These are phyloP conservation scores for Notamacropus eugenii DNA, from an alignment of 2,797 vertebrate species.

Conservation along the genomic window DNA sequence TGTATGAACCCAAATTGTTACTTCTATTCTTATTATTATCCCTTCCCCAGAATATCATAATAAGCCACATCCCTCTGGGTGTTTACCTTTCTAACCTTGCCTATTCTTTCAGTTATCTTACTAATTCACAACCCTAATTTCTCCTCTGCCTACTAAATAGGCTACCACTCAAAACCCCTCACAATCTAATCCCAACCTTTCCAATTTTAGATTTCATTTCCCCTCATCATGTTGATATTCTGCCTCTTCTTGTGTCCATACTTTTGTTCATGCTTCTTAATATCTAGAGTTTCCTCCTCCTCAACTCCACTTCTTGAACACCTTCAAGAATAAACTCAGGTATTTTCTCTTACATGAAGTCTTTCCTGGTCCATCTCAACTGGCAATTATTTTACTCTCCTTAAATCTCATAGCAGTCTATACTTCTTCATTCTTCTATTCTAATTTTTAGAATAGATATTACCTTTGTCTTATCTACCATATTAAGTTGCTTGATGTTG, in stretches of 20 bases:
- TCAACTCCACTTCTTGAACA: neutral
- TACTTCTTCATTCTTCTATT: neutral
- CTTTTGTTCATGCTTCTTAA: neutral
- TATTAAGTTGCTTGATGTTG: neutral
- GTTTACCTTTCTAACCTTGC: neutral
- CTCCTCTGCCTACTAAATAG: neutral
- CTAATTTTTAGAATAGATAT: neutral
- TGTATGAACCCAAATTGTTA: neutral
- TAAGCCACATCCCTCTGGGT: neutral
- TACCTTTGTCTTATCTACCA: neutral
- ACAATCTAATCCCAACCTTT: neutral
- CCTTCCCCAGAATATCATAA: neutral
- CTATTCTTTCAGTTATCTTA: neutral
- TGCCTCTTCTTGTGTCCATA: neutral
- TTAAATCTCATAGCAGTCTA: neutral
- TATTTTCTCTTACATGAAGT: neutral
- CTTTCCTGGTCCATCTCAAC: neutral
- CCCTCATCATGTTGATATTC: neutral
- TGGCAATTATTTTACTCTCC: neutral
- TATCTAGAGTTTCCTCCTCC: neutral
- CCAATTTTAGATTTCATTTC: neutral
- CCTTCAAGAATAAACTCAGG: neutral
- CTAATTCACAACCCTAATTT: neutral
- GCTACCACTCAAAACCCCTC: neutral
- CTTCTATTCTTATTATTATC: neutral